Base-by-base conservation (phyloP, 2,888 invertebrate species). In the Brenthis daphne region DNA sequence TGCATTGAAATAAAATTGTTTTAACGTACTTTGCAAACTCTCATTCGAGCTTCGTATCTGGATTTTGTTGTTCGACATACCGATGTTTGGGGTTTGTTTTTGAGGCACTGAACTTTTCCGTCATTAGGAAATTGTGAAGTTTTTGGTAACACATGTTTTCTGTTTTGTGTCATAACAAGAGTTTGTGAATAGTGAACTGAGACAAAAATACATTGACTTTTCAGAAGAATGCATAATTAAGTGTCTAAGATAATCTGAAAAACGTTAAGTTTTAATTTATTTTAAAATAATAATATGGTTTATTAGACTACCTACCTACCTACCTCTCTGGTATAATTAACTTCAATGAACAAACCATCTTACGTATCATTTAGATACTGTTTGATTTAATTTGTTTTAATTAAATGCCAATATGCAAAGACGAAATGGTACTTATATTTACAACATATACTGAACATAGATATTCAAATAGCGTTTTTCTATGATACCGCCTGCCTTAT, bases 401-500 rank as follows among this genome's bases (percentile, higher is more conserved):
- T 53, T 53, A 53, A 51, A 16, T 16, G 56, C 6, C 37, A 12
- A 37, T 14, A 33, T n/a, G 14, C 4, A 37, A 6, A n/a, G n/a
- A 57, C n/a, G 0, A 6, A 47, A 20, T 56, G 47, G 53, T 50
- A 65, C 53, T 54, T 60, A 65, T 64, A 61, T 58, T 14, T 6
- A 65, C 56, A 60, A 57, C 47, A 29, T 14, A 50, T 47, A 64
- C 60, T 51, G 51, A 63, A 70, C 57, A 57, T 48, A 55, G 54
- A 57, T n/a, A 63, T 65, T 65, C 68, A 48, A 70, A 33, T 50
- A 24, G 50, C 33, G 48, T 53, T 51, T 54, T 69, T 70, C 65
- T 64, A 63, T 63, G 57, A 67, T 67, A 63, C 63, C 57, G 57
- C 67, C 48, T 71, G 63, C 57, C 67, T 63, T 69, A 54, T 24